Evolutionary conservation across 2,797 vertebrate species (phyloP).

Genomic region (Gephyroberyx darwinii): DNA sequence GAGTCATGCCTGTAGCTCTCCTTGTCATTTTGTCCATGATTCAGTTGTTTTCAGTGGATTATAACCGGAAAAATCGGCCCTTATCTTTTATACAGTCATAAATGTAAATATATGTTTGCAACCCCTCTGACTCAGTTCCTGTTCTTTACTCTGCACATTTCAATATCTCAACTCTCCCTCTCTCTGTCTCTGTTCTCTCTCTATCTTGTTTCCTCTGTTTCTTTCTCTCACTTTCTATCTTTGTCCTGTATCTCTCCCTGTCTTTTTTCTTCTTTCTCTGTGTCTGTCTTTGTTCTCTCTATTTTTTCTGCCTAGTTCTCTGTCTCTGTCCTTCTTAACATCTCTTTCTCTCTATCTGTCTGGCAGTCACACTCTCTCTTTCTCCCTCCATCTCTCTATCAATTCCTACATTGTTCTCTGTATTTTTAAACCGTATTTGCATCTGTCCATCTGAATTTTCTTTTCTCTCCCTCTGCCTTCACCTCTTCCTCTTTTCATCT

Average conservation of each 20-base stretch:
- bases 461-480: background rate
- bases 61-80: background rate
- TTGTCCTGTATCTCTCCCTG: too few relatives aligned
- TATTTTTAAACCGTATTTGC: too few relatives aligned
- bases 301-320: background rate
- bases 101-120: background rate
- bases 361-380: too few relatives aligned
- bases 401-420: too few relatives aligned
- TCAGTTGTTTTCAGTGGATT: too few relatives aligned
- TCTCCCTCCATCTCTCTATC: too few relatives aligned
- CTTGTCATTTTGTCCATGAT: too few relatives aligned
- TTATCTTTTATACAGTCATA: background rate
- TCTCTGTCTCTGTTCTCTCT: background rate
- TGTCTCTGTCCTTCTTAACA: background rate
- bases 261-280: background rate
- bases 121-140: conserved; percentile 2
- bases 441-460: background rate
- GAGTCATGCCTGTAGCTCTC: background rate
- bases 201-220: too few relatives aligned
- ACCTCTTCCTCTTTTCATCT: background rate
- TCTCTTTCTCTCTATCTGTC: background rate
- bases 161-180: background rate
- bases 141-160: background rate
- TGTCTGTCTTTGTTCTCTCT: background rate
- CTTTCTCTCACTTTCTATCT: background rate